Evolutionary conservation across 2,113 vertebrate species (phyloP), one percentile per base, ranked within the genome.

Genomic region (Erinaceus europaeus): DNA sequence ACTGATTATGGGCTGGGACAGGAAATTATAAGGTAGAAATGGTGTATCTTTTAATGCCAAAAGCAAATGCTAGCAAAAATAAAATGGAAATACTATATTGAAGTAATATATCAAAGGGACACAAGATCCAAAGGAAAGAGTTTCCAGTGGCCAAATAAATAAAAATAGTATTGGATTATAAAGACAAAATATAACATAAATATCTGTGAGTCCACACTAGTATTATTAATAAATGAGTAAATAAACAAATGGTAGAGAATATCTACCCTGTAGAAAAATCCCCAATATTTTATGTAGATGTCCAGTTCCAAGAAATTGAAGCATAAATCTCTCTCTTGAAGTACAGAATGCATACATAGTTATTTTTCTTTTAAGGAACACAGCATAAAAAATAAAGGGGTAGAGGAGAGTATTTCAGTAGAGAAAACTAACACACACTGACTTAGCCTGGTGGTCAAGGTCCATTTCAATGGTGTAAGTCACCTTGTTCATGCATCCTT

Each of bases 311-410:
- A n/a, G 46, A 11, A 78, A 62, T 3, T n/a, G 20, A 64, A 29
- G 7, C n/a, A 15, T 11, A 46, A 48, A 23, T 36, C 11, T 1
- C 18, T n/a, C 9, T 38, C 3, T 15, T 10, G 25, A 23, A 52
- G 15, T 21, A 25, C 38, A 6, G 29, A 4, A 27, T 23, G 0
- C 13, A 23, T 65, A 21, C 40, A 14, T 3, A n/a, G 27, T 20
- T 23, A 55, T 34, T 44, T 74, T 59, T 29, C n/a, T 71, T 62
- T 20, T 38, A 10, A 40, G 61, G 74, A 52, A 14, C 17, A 48
- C 2, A 9, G 23, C 7, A 20, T 15, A 3, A 23, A 57, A 20
- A n/a, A n/a, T n/a, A 50, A 69, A 9, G 20, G 2, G 1, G 3
- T 9, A 53, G 65, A 42, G 17, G 1, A 32, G 17, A 75, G 40